Percentiles rank a stretch among this genome's conserved stretches.
These are phyloP conservation scores for Platycheirus albimanus DNA, from an alignment of 2,888 invertebrate species.

Conservation along the genomic window DNA sequence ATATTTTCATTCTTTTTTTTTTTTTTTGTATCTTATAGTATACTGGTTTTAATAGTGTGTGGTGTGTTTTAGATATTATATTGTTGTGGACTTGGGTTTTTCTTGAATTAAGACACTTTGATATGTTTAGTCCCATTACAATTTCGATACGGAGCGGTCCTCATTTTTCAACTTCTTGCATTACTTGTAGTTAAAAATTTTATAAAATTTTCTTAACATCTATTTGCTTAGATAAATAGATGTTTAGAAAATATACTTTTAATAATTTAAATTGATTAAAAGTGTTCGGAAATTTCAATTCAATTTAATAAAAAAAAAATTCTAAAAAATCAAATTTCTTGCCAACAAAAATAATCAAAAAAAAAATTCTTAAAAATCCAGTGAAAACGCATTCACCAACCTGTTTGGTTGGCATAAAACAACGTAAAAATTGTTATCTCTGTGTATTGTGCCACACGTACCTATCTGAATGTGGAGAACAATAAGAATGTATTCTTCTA, in stretches of 20 bases:
- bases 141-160: slow-evolving; percentile 81
- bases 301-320: no score
- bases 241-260: background rate
- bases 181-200: slow-evolving; percentile 32
- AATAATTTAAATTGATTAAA: background rate
- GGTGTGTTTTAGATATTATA: slow-evolving; percentile 40
- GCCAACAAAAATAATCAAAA: background rate
- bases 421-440: slow-evolving; percentile 59
- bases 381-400: slow-evolving; percentile 66
- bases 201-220: slow-evolving; percentile 3
- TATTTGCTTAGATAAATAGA: slow-evolving; percentile 27
- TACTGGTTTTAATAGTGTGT: slow-evolving; percentile 26
- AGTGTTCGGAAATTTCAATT: slow-evolving; percentile 5
- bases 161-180: slow-evolving; percentile 71
- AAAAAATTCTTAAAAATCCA: slow-evolving; percentile 4
- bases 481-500: slow-evolving; percentile 51
- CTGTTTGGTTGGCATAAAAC: slow-evolving; percentile 67
- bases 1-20: slow-evolving; percentile 15
- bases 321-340: background rate
- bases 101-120: slow-evolving; percentile 75
- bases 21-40: slow-evolving; percentile 15
- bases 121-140: slow-evolving; percentile 81
- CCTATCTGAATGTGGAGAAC: slow-evolving; percentile 48
- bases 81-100: slow-evolving; percentile 53
- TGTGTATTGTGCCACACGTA: slow-evolving; percentile 66